phyloP scores from a whole-genome alignment of 1,140 invertebrate genomes.

The Reticulitermes speratus region DNA sequence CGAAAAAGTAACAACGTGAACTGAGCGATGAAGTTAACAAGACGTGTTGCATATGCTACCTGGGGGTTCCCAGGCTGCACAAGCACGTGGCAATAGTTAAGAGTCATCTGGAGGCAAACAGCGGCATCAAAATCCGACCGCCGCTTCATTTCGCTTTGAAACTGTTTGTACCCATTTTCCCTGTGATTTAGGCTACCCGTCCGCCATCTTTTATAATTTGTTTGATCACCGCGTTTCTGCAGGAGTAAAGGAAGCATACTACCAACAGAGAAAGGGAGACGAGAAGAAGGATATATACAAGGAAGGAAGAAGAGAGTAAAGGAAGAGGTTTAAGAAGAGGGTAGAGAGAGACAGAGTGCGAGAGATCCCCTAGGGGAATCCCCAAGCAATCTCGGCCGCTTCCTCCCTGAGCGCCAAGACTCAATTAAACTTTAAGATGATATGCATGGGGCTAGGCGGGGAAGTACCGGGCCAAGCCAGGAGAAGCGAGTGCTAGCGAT shows the following conservation, averaged over 20 bases:
- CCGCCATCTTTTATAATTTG: constrained; percentile 46
- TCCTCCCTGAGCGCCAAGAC: constrained; percentile 56
- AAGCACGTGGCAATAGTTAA: not conserved
- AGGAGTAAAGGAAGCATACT: constrained; percentile 39
- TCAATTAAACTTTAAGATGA: constrained; percentile 72
- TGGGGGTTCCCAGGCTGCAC: not conserved
- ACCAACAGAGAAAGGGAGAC: constrained; percentile 26
- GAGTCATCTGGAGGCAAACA: constrained; percentile 5
- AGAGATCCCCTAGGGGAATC: constrained; percentile 43
- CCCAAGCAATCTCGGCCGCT: constrained; percentile 56
- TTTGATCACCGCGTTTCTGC: constrained; percentile 41
- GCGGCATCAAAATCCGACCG: not conserved
- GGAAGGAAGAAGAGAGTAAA: constrained; percentile 39
- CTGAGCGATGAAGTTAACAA: not conserved
- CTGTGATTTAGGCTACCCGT: constrained; percentile 34
- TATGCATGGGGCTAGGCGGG: constrained; percentile 51
- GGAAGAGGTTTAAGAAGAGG: constrained; percentile 41
- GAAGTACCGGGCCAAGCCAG: constrained; percentile 21
- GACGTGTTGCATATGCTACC: not conserved
- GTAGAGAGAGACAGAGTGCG: constrained; percentile 9
- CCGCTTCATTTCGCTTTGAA: constrained; percentile 28
- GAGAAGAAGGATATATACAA: constrained; percentile 24
- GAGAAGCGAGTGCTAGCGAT: constrained; percentile 22
- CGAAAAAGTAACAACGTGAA: too few relatives aligned
- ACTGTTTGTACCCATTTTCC: constrained; percentile 31